Conservation (phyloP, 1,140 invertebrate genomes). For the Coptotermes formosanus region DNA sequence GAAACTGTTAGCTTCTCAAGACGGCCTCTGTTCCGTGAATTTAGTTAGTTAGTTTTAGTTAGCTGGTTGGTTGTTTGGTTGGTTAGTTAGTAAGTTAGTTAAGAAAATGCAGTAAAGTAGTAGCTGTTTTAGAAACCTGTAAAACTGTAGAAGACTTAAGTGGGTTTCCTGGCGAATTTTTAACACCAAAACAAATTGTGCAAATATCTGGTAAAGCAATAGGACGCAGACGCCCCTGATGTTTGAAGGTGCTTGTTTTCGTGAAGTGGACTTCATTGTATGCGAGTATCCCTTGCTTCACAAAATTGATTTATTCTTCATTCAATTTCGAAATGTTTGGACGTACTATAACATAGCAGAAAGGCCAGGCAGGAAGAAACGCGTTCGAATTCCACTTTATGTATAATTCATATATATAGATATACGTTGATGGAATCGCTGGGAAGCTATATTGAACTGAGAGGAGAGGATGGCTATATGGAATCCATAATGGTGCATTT, state of each 20-base stretch:
- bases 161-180: too few species aligned
- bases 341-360: neutral
- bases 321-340: neutral
- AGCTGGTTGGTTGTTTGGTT: too few species aligned
- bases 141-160: too few species aligned
- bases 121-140: too few species aligned
- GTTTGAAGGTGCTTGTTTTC: neutral
- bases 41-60: too few species aligned
- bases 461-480: neutral
- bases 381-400: neutral
- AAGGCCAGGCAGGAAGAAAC: neutral
- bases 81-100: too few species aligned
- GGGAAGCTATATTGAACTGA: neutral
- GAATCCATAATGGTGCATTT: constrained; percentile 16
- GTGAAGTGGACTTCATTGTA: neutral
- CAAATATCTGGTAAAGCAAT: too few species aligned
- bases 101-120: too few species aligned
- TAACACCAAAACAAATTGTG: too few species aligned
- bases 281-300: neutral
- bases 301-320: neutral
- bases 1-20: too few species aligned
- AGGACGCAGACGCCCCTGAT: neutral
- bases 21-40: too few species aligned
- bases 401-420: constrained; percentile 19
- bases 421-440: neutral